A percentile compares a stretch with the other conserved stretches of the same genome.
phyloP scores from a whole-genome alignment of 1,140 invertebrate species.

The Calycopis cecrops region DNA sequence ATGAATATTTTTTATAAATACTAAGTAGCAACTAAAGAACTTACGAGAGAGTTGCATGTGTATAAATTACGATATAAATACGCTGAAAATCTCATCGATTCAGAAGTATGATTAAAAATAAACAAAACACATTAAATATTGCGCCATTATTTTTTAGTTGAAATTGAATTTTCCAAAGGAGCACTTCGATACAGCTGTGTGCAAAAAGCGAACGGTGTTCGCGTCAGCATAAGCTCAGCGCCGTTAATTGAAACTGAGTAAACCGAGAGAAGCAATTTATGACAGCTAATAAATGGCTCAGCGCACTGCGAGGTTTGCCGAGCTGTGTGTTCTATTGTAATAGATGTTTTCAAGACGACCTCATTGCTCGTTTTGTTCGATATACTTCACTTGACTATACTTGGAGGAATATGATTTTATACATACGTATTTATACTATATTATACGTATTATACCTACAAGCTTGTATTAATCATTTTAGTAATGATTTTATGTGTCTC shows the following conservation, averaged over 20 bases:
- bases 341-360: slow-evolving; percentile 16
- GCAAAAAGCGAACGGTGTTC: slow-evolving; percentile 7
- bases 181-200: not conserved
- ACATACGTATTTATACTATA: too few species aligned
- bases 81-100: too few species aligned
- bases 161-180: not conserved
- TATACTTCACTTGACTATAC: too few species aligned
- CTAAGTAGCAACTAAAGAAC: too few species aligned
- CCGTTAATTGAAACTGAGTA: slow-evolving; percentile 51
- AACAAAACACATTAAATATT: not conserved
- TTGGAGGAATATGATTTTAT: too few species aligned
- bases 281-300: slow-evolving; percentile 47
- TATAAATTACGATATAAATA: too few species aligned
- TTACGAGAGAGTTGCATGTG: too few species aligned
- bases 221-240: slow-evolving; percentile 21
- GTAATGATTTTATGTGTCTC: too few species aligned
- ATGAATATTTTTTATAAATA: too few species aligned
- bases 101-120: too few species aligned
- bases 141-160: slow-evolving; percentile 1
- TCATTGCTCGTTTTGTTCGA: not conserved
- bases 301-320: slow-evolving; percentile 32
- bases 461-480: too few species aligned
- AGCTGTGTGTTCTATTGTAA: slow-evolving; percentile 35
- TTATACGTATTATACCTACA: too few species aligned
- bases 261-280: slow-evolving; percentile 49